Percentiles rank a stretch among this genome's conserved stretches.
Conservation (phyloP, 1,140 invertebrate genomes). For the Brevipalpus yothersi region DNA sequence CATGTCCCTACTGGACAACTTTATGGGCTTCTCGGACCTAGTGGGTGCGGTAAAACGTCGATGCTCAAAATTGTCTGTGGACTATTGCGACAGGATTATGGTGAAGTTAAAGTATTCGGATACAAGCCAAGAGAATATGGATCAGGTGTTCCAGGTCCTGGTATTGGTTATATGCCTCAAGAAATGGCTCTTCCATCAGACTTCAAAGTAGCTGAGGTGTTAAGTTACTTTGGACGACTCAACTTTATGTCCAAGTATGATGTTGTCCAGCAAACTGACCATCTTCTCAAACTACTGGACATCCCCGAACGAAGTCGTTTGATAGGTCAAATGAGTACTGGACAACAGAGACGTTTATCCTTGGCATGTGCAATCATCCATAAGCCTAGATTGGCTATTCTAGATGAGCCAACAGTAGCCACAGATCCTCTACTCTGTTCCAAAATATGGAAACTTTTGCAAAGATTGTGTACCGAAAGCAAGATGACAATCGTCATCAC, state of each 20-base stretch:
- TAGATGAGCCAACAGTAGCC: constrained; percentile 25
- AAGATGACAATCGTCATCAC: constrained; percentile 21
- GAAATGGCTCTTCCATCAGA: constrained; percentile 79
- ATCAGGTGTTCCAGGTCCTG: constrained; percentile 45
- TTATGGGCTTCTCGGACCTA: constrained; percentile 10
- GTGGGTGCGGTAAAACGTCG: constrained; percentile 10
- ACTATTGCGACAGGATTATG: background rate
- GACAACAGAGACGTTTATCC: constrained; percentile 68
- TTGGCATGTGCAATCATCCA: constrained; percentile 78
- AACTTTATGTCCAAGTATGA: constrained; percentile 57
- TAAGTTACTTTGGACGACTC: constrained; percentile 83
- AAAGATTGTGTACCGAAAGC: constrained; percentile 15
- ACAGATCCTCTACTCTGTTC: constrained; percentile 18
- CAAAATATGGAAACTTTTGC: constrained; percentile 19
- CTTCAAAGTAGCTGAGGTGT: constrained; percentile 74
- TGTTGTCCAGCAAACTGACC: constrained; percentile 51
- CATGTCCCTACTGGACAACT: background rate
- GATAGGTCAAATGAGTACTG: constrained; percentile 27
- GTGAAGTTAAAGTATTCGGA: constrained; percentile 6
- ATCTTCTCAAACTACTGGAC: constrained; percentile 66
- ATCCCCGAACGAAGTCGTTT: constrained; percentile 27
- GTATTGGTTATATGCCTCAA: constrained; percentile 51
- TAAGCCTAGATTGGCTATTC: constrained; percentile 35
- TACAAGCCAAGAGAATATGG: constrained; percentile 15
- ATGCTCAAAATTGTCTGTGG: constrained; percentile 8